A percentile compares a stretch with the other conserved stretches of the same genome.
These are phyloP conservation scores for Callithrix jacchus DNA, from an alignment of 2,113 vertebrate genomes.

Conservation along the genomic window DNA sequence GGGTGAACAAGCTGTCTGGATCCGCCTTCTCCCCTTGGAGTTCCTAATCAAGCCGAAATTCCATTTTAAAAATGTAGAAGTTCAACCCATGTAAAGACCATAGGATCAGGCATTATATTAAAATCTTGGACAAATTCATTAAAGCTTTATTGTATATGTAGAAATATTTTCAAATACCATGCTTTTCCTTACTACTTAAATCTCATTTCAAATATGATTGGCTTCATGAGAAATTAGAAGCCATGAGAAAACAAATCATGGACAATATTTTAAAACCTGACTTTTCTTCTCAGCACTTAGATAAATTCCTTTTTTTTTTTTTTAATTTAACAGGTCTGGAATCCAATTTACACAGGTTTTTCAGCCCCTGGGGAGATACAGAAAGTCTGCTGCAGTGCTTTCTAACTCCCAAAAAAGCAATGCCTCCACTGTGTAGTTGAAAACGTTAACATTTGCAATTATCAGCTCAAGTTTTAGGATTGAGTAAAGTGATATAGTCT, in stretches of 20 bases:
- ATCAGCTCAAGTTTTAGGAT: background rate
- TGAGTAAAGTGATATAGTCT: background rate
- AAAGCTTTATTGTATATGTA: background rate
- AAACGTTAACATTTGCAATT: background rate
- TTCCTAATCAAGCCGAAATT: background rate
- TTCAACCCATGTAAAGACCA: background rate
- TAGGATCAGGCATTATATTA: background rate
- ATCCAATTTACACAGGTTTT: background rate
- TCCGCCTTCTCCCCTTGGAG: background rate
- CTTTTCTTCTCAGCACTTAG: background rate
- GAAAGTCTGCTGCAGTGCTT: background rate
- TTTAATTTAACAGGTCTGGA: background rate
- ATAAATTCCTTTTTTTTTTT: background rate
- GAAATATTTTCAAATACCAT: constrained; percentile 30
- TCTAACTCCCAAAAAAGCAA: background rate
- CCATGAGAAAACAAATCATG: constrained; percentile 9
- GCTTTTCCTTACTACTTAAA: constrained; percentile 33
- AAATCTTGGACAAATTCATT: constrained; percentile 28
- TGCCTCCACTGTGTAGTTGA: background rate
- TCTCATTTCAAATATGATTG: constrained; percentile 49
- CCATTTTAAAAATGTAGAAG: background rate
- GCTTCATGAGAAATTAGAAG: constrained; percentile 40
- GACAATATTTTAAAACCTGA: background rate
- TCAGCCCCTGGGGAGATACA: background rate
- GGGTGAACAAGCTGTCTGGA: background rate